phyloP scores from a whole-genome alignment of 1,140 invertebrate genomes.

The Hyles vespertilio region DNA sequence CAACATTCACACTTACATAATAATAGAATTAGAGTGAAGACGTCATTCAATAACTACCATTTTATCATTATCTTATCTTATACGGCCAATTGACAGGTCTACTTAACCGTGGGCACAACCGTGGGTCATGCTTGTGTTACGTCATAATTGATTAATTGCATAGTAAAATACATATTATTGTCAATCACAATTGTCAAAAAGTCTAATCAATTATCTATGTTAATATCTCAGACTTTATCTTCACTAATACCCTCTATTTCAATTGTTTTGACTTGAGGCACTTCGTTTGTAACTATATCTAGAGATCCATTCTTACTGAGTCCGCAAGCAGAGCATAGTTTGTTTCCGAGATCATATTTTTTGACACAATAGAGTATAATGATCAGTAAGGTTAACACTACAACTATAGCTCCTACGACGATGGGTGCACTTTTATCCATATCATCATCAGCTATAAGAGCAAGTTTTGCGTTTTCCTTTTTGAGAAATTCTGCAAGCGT shows the following conservation, averaged over 20 bases:
- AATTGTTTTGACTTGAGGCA: constrained; percentile 42
- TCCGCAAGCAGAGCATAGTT: constrained; percentile 50
- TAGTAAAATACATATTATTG: not conserved
- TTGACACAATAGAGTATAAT: constrained; percentile 58
- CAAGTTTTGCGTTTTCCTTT: constrained; percentile 50
- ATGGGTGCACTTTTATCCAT: constrained; percentile 58
- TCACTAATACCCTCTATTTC: constrained; percentile 50
- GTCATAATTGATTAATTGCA: not conserved
- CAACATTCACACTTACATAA: not conserved
- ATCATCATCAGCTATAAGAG: constrained; percentile 30
- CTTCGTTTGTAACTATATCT: constrained; percentile 59
- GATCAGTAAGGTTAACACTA: constrained; percentile 48
- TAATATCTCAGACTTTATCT: constrained; percentile 48
- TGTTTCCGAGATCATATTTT: constrained; percentile 42
- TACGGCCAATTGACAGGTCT: too few relatives aligned
- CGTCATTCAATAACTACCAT: too few relatives aligned
- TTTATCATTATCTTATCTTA: too few relatives aligned
- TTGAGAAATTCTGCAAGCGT: constrained; percentile 52
- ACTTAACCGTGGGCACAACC: too few relatives aligned
- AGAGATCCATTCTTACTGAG: constrained; percentile 66
- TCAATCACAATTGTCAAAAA: constrained; percentile 2
- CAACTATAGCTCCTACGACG: constrained; percentile 51
- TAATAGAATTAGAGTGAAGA: too few relatives aligned
- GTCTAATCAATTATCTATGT: not conserved
- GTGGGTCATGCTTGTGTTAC: too few relatives aligned